Evolutionary conservation across 2,797 vertebrate genomes (phyloP).

Genomic region (Sebastes hubbsi): DNA sequence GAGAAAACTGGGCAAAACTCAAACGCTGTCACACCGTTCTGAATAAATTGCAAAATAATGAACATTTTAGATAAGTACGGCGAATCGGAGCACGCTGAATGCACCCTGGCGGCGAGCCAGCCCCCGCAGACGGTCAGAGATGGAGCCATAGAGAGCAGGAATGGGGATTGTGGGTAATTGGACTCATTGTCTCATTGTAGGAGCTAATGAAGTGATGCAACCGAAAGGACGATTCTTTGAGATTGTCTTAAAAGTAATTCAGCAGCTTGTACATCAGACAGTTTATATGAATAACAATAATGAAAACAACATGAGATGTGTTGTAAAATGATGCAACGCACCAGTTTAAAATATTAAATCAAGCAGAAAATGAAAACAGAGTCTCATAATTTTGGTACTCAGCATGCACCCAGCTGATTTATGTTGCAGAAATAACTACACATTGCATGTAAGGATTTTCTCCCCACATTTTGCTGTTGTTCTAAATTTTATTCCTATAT

Average conservation of each 20-base stretch:
- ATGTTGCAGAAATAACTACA: not conserved
- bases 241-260: constrained; percentile 52
- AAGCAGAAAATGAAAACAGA: constrained; percentile 41
- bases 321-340: not conserved
- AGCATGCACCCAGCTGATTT: not conserved
- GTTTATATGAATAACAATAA: constrained; percentile 22
- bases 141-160: constrained; percentile 45
- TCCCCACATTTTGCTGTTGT: too few species aligned
- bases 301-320: constrained; percentile 17
- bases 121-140: constrained; percentile 53
- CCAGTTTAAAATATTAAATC: not conserved
- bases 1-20: constrained; percentile 47
- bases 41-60: constrained; percentile 69
- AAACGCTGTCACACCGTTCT: constrained; percentile 56
- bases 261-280: constrained; percentile 31
- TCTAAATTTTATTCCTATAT: too few species aligned
- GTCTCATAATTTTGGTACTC: not conserved
- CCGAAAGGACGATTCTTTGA: constrained; percentile 45
- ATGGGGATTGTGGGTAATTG: constrained; percentile 70
- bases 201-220: constrained; percentile 72
- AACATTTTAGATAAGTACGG: constrained; percentile 71
- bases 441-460: not conserved
- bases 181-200: constrained; percentile 64
- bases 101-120: constrained; percentile 64
- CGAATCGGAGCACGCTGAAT: constrained; percentile 58